Percentiles rank a stretch among this genome's conserved stretches.
These are phyloP conservation scores for Melipona beecheii DNA, from an alignment of 2,888 invertebrate species.

Conservation along the genomic window DNA sequence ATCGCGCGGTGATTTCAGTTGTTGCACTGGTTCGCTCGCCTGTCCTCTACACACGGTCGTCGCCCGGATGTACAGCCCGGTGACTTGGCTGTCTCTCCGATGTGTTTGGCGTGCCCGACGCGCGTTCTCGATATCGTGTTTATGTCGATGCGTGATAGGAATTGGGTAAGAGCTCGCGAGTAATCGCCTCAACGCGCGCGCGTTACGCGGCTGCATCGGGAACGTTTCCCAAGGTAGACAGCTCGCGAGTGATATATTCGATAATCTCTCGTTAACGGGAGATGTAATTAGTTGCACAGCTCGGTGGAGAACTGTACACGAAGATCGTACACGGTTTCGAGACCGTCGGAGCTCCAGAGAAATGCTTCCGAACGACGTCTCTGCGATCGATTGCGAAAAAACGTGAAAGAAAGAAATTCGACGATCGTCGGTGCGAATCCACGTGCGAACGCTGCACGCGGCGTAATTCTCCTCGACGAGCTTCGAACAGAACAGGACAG, in stretches of 20 bases:
- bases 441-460: slow-evolving; percentile 4
- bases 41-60: slow-evolving; percentile 64
- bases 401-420: not conserved
- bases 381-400: not conserved
- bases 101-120: slow-evolving; percentile 30
- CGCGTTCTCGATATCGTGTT: slow-evolving; percentile 22
- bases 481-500: slow-evolving; percentile 1
- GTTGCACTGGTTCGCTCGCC: slow-evolving; percentile 77
- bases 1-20: slow-evolving; percentile 46
- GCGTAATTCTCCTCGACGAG: slow-evolving; percentile 30
- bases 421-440: not conserved
- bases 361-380: not conserved
- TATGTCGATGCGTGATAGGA: slow-evolving; percentile 23
- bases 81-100: slow-evolving; percentile 19
- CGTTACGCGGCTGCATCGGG: not conserved
- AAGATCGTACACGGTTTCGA: not conserved
- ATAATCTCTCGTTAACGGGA: not conserved
- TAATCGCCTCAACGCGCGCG: not conserved
- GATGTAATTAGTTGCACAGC: not conserved
- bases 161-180: slow-evolving; percentile 28
- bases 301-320: not conserved
- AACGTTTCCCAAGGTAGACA: not conserved
- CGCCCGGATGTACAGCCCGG: not conserved
- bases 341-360: not conserved
- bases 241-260: not conserved